Conservation (phyloP, 2,113 vertebrate species). For the Ailurus styani region DNA sequence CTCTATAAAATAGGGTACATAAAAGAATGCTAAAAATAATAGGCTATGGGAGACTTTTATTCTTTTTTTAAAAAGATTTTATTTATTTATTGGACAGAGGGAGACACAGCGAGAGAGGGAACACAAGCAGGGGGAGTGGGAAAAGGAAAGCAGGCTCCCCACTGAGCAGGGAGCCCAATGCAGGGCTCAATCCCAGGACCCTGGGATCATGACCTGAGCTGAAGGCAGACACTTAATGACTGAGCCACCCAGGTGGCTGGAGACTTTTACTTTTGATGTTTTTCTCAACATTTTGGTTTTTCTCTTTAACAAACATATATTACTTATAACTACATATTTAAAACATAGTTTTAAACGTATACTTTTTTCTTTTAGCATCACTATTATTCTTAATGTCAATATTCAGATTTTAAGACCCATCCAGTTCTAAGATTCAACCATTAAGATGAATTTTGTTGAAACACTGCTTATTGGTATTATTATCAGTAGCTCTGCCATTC, state of each 20-base stretch:
- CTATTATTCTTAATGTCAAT: background rate
- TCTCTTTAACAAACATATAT: background rate
- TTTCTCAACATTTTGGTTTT: background rate
- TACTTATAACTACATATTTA: background rate
- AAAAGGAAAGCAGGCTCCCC: no score
- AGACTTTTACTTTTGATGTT: background rate
- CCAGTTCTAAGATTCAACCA: background rate
- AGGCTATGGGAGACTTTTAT: background rate
- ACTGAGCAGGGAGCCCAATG: no score
- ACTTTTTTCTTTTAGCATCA: background rate
- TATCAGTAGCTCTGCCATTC: background rate
- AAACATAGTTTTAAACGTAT: background rate
- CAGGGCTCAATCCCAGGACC: no score
- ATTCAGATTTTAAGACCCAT: background rate
- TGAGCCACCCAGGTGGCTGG: no score
- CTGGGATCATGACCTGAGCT: no score
- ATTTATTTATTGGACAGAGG: no score
- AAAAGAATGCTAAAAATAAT: background rate
- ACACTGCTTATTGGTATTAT: background rate
- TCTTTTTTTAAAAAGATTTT: background rate
- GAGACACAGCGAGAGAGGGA: no score
- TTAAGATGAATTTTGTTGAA: background rate
- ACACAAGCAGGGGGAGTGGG: no score
- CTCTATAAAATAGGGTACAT: background rate
- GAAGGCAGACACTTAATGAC: no score